These are phyloP conservation scores for Cephus pygmeus DNA, from an alignment of 2,888 invertebrate species.

Conservation along the genomic window DNA sequence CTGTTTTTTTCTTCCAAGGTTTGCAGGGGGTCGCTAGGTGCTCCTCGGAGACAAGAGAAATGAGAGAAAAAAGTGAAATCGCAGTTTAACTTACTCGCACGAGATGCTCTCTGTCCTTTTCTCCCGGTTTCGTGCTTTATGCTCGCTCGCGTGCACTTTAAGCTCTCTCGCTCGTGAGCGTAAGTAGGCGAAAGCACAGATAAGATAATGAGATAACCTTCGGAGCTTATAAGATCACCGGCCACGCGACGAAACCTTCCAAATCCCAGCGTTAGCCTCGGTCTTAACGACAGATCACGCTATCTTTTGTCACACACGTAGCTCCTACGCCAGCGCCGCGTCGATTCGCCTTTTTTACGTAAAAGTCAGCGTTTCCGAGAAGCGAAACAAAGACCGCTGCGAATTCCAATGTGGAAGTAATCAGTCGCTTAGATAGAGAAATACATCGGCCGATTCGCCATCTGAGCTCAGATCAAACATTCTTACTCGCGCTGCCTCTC, in stretches of 20 bases:
- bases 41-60: too few relatives aligned
- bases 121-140: neutral
- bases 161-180: constrained; percentile 41
- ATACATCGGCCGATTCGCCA: neutral
- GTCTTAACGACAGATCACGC: constrained; percentile 8
- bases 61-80: neutral
- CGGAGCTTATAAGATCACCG: constrained; percentile 64
- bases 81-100: neutral
- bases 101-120: neutral
- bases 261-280: constrained; percentile 54
- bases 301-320: constrained; percentile 5
- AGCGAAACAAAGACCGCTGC: neutral
- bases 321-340: neutral
- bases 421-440: neutral
- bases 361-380: neutral
- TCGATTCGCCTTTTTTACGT: neutral
- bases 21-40: too few relatives aligned
- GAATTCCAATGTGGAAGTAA: neutral
- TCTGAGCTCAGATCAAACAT: neutral
- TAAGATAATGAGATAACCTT: constrained; percentile 67
- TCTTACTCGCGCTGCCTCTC: neutral
- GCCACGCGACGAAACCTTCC: constrained; percentile 66
- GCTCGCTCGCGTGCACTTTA: constrained; percentile 58
- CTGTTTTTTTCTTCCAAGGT: neutral
- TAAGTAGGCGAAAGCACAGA: constrained; percentile 56